Base-by-base conservation (phyloP, 2,888 invertebrate genomes). In the Pocota personata region DNA sequence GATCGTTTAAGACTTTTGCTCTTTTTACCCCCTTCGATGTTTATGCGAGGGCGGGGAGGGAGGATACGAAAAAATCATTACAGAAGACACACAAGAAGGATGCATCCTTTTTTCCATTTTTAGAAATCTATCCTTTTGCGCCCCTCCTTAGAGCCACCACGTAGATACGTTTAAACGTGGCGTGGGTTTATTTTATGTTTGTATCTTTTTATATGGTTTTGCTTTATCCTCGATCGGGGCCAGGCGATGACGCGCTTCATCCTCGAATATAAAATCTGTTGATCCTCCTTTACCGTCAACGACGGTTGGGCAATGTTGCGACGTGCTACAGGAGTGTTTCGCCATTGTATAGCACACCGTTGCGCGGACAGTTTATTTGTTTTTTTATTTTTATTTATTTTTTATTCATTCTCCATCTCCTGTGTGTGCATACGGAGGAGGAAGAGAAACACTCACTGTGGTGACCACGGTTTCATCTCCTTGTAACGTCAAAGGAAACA, bases 21-120 rank as follows among this genome's bases (percentile, higher is more conserved):
- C 46, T 55, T 32, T 46, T 67, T 72, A 79, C 75, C 80, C 80
- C 84, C 58, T 86, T 71, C 52, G 64, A 37, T 37, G 64, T 40
- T 35, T 43, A 1, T 69, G 37, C 21, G 24, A 7, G 30, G 46
- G 24, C 40, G 72, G 32, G 73, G 79, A 55, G 40, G n/a, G 46
- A 60, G 57, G 52, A 69, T 48, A 3, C 52, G 60, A 24, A 75
- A 73, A 82, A 62, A 27, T 55, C 80, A 80, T 66, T 73, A 62
- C 16, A 27, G 21, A 10, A 67, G 24, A 32, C 67, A 60, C 67
- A 67, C 35, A 71, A 75, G 77, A 82, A 82, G 82, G 82, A 86
- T 76, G 40, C 66, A 80, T 86, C 86, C 86, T 86, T 86, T 77
- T 86, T 77, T 86, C 82, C 80, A 86, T 86, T 86, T 86, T 86